Base-by-base conservation (phyloP, 2,113 vertebrate species). In the Oryzias woworae region DNA sequence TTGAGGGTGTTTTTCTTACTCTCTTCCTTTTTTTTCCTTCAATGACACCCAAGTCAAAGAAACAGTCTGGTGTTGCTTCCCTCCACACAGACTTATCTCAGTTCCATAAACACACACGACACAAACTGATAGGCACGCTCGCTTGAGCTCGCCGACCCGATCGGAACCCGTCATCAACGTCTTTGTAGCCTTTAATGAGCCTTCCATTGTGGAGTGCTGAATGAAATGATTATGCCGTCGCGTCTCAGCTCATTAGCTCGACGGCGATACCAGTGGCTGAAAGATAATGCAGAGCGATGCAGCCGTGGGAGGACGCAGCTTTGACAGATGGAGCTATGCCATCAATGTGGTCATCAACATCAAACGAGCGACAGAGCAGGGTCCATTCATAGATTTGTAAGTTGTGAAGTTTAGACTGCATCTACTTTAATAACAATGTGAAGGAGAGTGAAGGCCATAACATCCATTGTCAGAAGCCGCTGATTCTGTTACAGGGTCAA, bases 201-300 rank as follows among this genome's bases (percentile, higher is more conserved):
- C 65, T 75, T 79, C 66, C 71, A 60, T 77, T 75, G 72, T 75
- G 51, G 70, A 67, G 61, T 14, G 56, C 75, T 53, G 79, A 72
- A 69, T 84, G 82, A 84, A 80, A 79, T 81, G 80, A 86, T 84
- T 75, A 84, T 74, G 68, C 79, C 63, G 79, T 80, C 26, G 31
- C 42, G 80, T 78, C 76, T 67, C 66, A 71, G 78, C 78, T 87
- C 82, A 85, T 89, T 89, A 86, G 69, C 78, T 71, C 16, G 67
- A 82, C 77, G 77, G 79, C 76, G 77, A 64, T 71, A 78, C 67
- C 84, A 75, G 78, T 81, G 61, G 79, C 83, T 78, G 73, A 73
- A 70, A 80, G 83, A 88, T 75, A 66, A 85, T 82, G 77, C 26
- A 28, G 26, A 28, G 26, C 56, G 77, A 85, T 77, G 7, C 71